Conservation (phyloP, 2,888 invertebrate genomes). For the Pseudococcus jackbeardsleyi region DNA sequence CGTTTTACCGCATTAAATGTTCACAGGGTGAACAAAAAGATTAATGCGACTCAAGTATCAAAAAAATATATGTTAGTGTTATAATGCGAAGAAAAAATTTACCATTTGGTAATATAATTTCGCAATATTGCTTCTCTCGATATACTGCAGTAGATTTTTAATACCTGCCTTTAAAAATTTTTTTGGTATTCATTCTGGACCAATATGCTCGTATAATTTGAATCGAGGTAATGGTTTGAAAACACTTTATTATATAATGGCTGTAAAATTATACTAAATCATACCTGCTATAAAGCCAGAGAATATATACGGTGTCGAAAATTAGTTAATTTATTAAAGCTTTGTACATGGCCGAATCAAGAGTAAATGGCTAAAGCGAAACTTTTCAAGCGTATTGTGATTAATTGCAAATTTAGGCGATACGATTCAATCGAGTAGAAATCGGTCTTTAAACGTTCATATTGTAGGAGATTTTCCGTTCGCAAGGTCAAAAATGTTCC, state of each 20-base stretch:
- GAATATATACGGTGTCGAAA: slow-evolving; percentile 12
- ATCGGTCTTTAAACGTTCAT: slow-evolving; percentile 28
- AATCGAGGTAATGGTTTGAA: not conserved
- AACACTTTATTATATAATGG: not conserved
- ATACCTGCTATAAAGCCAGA: not conserved
- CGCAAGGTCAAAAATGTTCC: slow-evolving; percentile 30
- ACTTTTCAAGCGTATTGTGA: slow-evolving; percentile 46
- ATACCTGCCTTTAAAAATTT: too few relatives aligned
- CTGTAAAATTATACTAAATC: not conserved
- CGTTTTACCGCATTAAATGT: slow-evolving; percentile 49
- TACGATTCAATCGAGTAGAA: slow-evolving; percentile 30
- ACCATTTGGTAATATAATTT: not conserved
- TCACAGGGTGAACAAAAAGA: slow-evolving; percentile 31
- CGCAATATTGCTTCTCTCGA: not conserved
- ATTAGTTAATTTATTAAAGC: slow-evolving; percentile 32
- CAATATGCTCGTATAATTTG: not conserved
- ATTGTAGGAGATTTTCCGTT: slow-evolving; percentile 18
- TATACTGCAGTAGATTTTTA: not conserved
- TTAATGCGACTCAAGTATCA: not conserved
- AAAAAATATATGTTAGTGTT: slow-evolving; percentile 38
- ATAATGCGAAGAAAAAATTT: not conserved
- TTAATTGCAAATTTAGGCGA: slow-evolving; percentile 37
- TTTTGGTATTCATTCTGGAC: not conserved
- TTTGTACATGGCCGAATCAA: not conserved
- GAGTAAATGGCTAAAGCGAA: not conserved